These are phyloP conservation scores for Dilophus febrilis DNA, from an alignment of 2,888 invertebrate genomes.

Conservation along the genomic window DNA sequence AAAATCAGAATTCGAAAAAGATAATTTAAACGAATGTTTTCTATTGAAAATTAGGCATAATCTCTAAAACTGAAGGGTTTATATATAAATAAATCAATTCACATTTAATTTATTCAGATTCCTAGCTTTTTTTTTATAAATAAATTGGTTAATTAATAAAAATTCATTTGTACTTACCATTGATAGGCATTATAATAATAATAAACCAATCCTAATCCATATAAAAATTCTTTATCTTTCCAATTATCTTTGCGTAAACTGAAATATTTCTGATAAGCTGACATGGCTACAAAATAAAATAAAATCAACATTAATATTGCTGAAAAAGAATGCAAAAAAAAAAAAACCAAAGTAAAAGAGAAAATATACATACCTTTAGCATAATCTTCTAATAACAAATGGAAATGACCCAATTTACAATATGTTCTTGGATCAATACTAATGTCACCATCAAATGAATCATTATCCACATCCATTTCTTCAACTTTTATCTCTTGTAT, in stretches of 20 bases:
- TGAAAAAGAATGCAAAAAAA: not conserved
- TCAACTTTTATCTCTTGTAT: slow-evolving; percentile 13
- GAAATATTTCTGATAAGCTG: slow-evolving; percentile 90
- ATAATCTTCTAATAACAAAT: slow-evolving; percentile 82
- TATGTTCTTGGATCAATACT: slow-evolving; percentile 79
- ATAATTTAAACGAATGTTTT: no score
- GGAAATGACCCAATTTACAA: slow-evolving; percentile 90
- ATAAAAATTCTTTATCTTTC: slow-evolving; percentile 81
- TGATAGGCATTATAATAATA: slow-evolving; percentile 91
- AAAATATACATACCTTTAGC: slow-evolving; percentile 64
- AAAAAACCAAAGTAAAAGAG: not conserved
- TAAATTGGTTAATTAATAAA: no score
- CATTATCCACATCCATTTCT: slow-evolving; percentile 19
- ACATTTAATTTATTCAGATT: no score
- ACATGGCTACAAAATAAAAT: slow-evolving; percentile 57
- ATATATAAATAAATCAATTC: no score
- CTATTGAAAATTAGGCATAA: no score
- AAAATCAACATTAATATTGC: not conserved
- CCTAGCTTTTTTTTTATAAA: no score
- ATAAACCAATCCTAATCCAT: slow-evolving; percentile 89
- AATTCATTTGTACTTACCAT: slow-evolving; percentile 92
- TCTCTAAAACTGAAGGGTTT: no score
- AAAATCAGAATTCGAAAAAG: no score
- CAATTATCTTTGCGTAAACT: slow-evolving; percentile 63
- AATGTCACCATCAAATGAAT: slow-evolving; percentile 43